phyloP scores from a whole-genome alignment of 1,140 invertebrate species.

The Drosophila chauvacae region DNA sequence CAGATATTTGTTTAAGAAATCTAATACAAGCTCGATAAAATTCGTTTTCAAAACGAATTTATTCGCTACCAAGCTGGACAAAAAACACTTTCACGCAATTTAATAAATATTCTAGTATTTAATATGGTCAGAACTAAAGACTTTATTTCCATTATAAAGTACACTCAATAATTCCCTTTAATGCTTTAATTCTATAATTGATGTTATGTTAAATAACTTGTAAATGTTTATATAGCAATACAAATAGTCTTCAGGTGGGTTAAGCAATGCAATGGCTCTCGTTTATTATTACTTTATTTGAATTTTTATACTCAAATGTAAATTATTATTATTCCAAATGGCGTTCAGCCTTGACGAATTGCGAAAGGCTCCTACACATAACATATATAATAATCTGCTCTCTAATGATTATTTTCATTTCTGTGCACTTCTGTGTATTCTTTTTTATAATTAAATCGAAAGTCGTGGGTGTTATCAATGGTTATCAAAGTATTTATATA shows the following conservation, averaged over 20 bases:
- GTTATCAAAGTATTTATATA: constrained; percentile 47
- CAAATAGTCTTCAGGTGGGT: neutral
- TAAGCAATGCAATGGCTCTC: no score
- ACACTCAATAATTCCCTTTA: neutral
- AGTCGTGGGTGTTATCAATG: constrained; percentile 80
- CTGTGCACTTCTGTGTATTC: constrained; percentile 39
- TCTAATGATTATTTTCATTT: constrained; percentile 19
- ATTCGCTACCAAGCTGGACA: neutral
- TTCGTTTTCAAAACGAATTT: neutral
- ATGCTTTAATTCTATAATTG: neutral
- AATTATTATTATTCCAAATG: neutral
- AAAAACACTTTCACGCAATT: neutral
- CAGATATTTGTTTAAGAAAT: neutral
- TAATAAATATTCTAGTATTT: no score
- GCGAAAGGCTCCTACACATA: neutral
- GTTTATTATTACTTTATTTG: neutral
- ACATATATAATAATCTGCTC: constrained; percentile 20
- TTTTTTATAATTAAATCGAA: constrained; percentile 56
- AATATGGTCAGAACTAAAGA: neutral
- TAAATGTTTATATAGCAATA: neutral
- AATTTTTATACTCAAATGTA: neutral
- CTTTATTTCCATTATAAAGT: neutral
- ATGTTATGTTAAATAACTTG: neutral
- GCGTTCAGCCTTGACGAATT: constrained; percentile 14
- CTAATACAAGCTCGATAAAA: neutral